phyloP scores from a whole-genome alignment of 2,888 invertebrate species.

The Stramonita haemastoma region DNA sequence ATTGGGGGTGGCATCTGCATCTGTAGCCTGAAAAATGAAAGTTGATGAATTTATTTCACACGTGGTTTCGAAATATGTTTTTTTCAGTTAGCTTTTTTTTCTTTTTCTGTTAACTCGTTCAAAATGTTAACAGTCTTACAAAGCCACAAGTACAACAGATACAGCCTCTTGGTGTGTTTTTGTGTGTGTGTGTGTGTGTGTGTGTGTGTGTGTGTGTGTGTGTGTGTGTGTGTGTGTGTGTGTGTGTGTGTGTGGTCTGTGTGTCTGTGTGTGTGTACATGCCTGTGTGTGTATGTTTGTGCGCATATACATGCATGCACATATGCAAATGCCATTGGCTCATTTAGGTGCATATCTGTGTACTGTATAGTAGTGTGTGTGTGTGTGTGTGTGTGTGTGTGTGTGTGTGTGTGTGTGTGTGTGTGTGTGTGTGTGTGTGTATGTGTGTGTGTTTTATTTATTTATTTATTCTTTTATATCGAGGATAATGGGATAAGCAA shows the following conservation, averaged over 20 bases:
- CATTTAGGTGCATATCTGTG: too few relatives aligned
- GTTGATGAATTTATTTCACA: background rate
- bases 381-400: too few relatives aligned
- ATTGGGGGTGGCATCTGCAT: conserved; percentile 37
- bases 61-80: background rate
- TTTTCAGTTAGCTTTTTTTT: background rate
- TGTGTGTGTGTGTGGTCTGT: conserved; percentile 16
- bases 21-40: conserved; percentile 42
- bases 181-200: background rate
- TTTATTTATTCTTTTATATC: too few relatives aligned
- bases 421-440: conserved; percentile 23
- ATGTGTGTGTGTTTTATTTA: too few relatives aligned
- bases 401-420: background rate
- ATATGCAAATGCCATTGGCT: too few relatives aligned
- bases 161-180: background rate
- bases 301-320: background rate
- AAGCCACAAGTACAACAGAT: too few relatives aligned
- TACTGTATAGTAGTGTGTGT: too few relatives aligned
- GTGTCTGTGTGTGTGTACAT: conserved; percentile 10
- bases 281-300: background rate
- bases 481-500: too few relatives aligned
- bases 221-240: conserved; percentile 20
- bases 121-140: background rate
- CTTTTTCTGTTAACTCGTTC: background rate
- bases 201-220: background rate